Conservation (phyloP, 2,797 vertebrate species). For the Scyliorhinus canicula region DNA sequence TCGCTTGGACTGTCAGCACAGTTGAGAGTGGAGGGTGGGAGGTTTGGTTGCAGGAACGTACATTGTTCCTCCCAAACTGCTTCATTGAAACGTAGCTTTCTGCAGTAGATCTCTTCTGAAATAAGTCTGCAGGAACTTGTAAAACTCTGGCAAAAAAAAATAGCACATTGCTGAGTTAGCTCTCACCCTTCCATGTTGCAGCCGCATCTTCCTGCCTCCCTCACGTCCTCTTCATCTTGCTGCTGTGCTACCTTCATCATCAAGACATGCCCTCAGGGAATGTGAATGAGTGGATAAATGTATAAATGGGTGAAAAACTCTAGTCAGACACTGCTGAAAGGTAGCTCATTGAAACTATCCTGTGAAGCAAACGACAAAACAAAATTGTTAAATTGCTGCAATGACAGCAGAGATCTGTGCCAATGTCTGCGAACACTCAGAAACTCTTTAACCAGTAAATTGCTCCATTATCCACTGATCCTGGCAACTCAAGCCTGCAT, state of each 20-base stretch:
- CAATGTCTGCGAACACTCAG: background rate
- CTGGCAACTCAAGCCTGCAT: background rate
- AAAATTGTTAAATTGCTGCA: background rate
- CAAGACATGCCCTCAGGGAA: background rate
- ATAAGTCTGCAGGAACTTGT: background rate
- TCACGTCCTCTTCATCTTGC: background rate
- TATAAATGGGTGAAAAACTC: background rate
- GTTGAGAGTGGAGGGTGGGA: background rate
- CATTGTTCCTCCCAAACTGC: background rate
- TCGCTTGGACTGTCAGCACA: background rate
- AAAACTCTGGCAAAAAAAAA: background rate
- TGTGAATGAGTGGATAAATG: background rate
- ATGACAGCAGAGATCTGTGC: constrained; percentile 1
- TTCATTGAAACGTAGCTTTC: background rate
- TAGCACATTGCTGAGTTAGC: background rate
- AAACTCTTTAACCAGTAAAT: background rate
- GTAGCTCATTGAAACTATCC: background rate
- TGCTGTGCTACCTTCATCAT: background rate
- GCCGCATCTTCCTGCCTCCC: background rate
- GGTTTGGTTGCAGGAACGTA: background rate
- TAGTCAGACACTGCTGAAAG: background rate
- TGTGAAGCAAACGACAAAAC: background rate
- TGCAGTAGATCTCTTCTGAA: background rate
- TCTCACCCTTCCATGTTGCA: background rate
- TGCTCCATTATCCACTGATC: background rate